Conservation (phyloP, 1,140 invertebrate species). For the Carposina sasakii region DNA sequence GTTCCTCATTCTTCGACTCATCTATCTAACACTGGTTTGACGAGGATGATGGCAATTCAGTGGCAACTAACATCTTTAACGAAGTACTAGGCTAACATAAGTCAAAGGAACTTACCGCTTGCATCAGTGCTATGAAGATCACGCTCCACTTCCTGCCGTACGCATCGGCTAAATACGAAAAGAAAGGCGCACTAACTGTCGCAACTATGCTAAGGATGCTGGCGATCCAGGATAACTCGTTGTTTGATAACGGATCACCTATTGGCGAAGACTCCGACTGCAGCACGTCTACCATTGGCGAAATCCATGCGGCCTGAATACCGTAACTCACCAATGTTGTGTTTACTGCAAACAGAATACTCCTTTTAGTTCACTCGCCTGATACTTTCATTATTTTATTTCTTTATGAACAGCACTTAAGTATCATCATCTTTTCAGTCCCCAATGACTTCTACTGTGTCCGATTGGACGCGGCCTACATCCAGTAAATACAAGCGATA, state of each 20-base stretch:
- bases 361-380: too few relatives aligned
- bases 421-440: too few relatives aligned
- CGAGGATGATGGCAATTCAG: neutral
- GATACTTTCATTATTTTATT: too few relatives aligned
- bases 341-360: constrained; percentile 71
- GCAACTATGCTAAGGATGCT: constrained; percentile 43
- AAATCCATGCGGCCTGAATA: constrained; percentile 66
- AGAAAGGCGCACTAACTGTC: constrained; percentile 29
- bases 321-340: constrained; percentile 62
- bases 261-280: constrained; percentile 44
- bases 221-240: constrained; percentile 60
- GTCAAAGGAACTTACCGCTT: constrained; percentile 19
- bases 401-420: too few relatives aligned
- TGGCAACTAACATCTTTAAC: neutral
- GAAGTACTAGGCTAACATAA: neutral
- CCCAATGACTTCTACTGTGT: too few relatives aligned
- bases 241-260: constrained; percentile 49
- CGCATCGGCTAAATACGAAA: constrained; percentile 41
- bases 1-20: neutral
- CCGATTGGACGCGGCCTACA: too few relatives aligned
- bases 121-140: constrained; percentile 35
- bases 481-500: too few relatives aligned
- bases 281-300: constrained; percentile 58
- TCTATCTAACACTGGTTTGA: neutral
- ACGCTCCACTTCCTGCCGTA: constrained; percentile 56